Percentiles rank a stretch among this genome's conserved stretches.
Evolutionary conservation across 2,113 vertebrate species (phyloP).

Genomic region (Macroglossus sobrinus): DNA sequence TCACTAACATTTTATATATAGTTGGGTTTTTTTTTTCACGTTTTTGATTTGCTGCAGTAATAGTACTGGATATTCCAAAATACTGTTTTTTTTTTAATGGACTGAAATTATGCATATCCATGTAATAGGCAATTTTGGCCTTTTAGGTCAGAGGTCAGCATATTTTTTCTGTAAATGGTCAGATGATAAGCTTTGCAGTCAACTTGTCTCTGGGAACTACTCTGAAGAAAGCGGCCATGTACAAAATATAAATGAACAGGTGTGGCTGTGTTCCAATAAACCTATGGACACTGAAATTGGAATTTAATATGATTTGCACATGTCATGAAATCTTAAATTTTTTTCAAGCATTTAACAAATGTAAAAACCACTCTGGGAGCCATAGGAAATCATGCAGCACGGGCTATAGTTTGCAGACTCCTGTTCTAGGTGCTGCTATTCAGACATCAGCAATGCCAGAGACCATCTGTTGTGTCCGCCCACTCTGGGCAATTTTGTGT

Average conservation of each 20-base stretch:
- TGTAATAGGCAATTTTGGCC: neutral
- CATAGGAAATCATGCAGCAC: neutral
- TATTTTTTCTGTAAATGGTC: neutral
- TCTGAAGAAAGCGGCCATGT: neutral
- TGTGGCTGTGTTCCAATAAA: neutral
- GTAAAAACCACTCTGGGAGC: neutral
- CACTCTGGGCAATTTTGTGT: rapidly evolving
- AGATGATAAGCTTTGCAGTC: neutral
- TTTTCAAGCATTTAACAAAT: neutral
- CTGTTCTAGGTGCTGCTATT: too few species aligned
- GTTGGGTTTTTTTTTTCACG: neutral
- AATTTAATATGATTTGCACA: neutral
- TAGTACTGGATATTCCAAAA: neutral
- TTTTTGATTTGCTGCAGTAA: neutral
- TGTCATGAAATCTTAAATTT: neutral
- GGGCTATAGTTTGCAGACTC: neutral
- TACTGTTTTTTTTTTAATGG: too few species aligned
- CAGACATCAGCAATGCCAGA: too few species aligned
- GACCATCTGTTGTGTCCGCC: rapidly evolving
- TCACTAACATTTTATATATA: neutral
- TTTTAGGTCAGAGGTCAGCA: neutral
- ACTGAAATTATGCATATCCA: too few species aligned
- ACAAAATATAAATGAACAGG: neutral
- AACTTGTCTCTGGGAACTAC: neutral
- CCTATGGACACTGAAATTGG: neutral